A percentile compares a stretch with the other conserved stretches of the same genome.
Conservation (phyloP, 1,140 invertebrate species). For the Drosophila neocordata region DNA sequence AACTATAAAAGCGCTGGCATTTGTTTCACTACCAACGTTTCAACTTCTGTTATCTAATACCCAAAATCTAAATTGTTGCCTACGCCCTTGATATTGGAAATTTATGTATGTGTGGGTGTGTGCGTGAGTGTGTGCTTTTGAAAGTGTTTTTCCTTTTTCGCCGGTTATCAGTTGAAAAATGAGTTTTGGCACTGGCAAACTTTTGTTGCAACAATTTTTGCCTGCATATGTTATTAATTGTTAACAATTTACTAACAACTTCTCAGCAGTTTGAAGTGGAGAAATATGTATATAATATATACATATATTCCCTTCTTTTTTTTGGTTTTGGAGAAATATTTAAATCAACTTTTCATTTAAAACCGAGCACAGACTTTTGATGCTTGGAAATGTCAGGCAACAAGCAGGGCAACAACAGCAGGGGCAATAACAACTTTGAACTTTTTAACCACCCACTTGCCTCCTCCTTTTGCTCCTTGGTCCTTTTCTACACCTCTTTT, state of each 20-base stretch:
- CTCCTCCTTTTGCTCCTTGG: not conserved
- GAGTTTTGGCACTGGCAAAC: conserved; percentile 36
- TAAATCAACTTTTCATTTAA: conserved; percentile 27
- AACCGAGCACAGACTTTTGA: conserved; percentile 14
- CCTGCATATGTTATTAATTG: conserved; percentile 70
- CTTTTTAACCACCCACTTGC: not conserved
- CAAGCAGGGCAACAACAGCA: not conserved
- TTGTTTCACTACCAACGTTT: no score
- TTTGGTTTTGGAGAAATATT: conserved; percentile 5
- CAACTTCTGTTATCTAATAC: not conserved
- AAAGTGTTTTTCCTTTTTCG: conserved; percentile 32
- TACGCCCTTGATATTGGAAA: conserved; percentile 8
- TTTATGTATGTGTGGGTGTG: conserved; percentile 10
- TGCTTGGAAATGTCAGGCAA: conserved; percentile 12
- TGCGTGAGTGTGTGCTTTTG: not conserved
- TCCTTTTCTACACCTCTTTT: not conserved
- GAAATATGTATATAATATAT: not conserved
- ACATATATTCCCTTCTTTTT: no score
- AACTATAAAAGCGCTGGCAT: no score
- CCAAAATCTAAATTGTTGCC: not conserved
- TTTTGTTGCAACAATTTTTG: conserved; percentile 20
- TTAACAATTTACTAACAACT: conserved; percentile 50
- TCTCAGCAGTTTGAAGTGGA: conserved; percentile 25
- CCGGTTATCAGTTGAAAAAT: conserved; percentile 71
- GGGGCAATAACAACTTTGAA: conserved; percentile 14